These are phyloP conservation scores for Siphonodentalium dalli DNA, from an alignment of 2,888 invertebrate species.

Conservation along the genomic window DNA sequence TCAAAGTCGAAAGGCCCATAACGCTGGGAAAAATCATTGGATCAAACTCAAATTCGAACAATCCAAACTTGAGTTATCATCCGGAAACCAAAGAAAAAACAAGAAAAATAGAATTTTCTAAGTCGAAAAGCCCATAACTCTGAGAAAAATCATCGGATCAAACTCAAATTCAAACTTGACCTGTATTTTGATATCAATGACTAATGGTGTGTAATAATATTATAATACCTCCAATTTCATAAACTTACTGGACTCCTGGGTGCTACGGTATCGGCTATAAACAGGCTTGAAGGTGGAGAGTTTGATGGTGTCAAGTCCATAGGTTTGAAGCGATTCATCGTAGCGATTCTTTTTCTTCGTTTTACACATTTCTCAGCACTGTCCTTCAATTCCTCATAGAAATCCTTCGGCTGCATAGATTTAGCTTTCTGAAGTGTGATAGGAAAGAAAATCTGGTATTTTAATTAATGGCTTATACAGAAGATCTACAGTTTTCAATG, in stretches of 20 bases:
- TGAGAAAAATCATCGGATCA: no score
- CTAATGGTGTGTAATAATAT: background rate
- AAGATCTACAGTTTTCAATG: no score
- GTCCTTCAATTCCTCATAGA: constrained; percentile 55
- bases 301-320: constrained; percentile 31
- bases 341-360: constrained; percentile 35
- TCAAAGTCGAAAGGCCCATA: no score
- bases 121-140: no score
- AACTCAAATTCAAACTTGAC: no score
- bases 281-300: constrained; percentile 28
- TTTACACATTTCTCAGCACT: constrained; percentile 51
- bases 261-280: constrained; percentile 52
- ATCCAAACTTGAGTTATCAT: no score
- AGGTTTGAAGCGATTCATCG: constrained; percentile 32
- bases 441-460: background rate
- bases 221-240: background rate
- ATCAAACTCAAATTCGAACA: no score
- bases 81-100: no score
- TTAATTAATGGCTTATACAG: background rate
- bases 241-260: constrained; percentile 48
- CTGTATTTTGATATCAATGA: background rate
- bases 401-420: constrained; percentile 62
- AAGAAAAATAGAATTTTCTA: no score
- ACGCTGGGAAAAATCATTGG: no score
- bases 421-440: constrained; percentile 58